Percentiles rank a stretch among this genome's conserved stretches.
Evolutionary conservation across 2,797 vertebrate species (phyloP).

Genomic region (Pseudomugil gertrudae): DNA sequence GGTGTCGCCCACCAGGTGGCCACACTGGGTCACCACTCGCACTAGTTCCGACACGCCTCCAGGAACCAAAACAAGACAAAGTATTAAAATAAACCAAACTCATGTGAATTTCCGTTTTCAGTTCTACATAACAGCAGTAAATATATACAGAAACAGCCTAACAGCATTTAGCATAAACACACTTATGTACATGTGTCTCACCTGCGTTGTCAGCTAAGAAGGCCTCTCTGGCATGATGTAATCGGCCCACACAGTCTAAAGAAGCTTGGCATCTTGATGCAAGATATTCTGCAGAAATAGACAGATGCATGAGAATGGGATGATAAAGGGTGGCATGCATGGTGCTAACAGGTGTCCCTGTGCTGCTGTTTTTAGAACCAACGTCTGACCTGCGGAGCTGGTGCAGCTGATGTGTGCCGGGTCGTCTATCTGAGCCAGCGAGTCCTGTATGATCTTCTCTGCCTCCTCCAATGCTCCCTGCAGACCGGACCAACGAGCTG

Average conservation of each 20-base stretch:
- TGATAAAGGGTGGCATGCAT: not conserved
- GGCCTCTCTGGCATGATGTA: slow-evolving; percentile 77
- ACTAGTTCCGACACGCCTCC: slow-evolving; percentile 85
- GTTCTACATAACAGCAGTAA: not conserved
- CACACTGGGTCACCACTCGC: slow-evolving; percentile 86
- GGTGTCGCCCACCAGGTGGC: slow-evolving; percentile 90
- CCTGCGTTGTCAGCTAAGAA: slow-evolving; percentile 83
- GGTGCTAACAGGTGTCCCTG: not conserved
- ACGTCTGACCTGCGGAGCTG: slow-evolving; percentile 86
- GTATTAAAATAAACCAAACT: not conserved
- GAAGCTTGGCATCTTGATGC: slow-evolving; percentile 86
- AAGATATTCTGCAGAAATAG: slow-evolving; percentile 87
- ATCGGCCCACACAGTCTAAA: slow-evolving; percentile 81
- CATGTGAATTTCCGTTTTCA: not conserved
- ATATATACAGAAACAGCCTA: not conserved
- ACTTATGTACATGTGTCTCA: slow-evolving; percentile 63
- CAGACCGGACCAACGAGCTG: slow-evolving; percentile 83
- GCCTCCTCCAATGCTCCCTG: slow-evolving; percentile 81
- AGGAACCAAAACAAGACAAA: not conserved
- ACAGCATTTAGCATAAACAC: not conserved
- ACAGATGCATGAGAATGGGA: not conserved
- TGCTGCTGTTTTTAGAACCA: not conserved
- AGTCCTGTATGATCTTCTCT: slow-evolving; percentile 86
- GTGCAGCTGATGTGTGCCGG: slow-evolving; percentile 89
- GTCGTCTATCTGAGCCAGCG: slow-evolving; percentile 87